Evolutionary conservation across 1,140 invertebrate species (phyloP), one percentile per base, ranked within the genome.

Genomic region (Goniozus legneri): DNA sequence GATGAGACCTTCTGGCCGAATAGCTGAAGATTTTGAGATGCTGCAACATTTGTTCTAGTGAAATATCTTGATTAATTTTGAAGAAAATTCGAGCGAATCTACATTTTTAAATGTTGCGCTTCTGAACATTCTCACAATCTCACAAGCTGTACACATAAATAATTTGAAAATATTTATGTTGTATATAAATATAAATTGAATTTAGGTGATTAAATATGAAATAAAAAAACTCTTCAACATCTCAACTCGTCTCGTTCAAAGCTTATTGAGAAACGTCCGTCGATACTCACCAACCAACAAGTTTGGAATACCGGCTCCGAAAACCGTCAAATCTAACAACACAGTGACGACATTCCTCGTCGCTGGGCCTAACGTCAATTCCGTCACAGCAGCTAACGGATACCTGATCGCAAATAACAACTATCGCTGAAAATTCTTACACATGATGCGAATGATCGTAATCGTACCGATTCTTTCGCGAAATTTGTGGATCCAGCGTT

Each of bases 311-410:
- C 84, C 83, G 15, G 82, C 83, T 8, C 84, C 81, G 60, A 89
- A 89, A 27, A 89, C 79, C 1, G 86, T 85, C 0, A 88, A 60
- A 54, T 89, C 82, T 6, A 89, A 69, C 3, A 91, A 73, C 41
- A 87, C 71, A 1, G 81, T 86, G 0, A 89, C 83, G 12, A 83
- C 58, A 14, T 73, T 76, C 30, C 81, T 76, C 8, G 79, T 72
- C 41, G 65, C 69, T 12, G 70, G 69, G 0, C 87, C 87, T 44
- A 83, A 83, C 0, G 85, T 82, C 18, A 89, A 58, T 64, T 89
- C 85, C 1, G 84, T 85, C 8, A 89, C 72, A n/a, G 87, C 87
- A 1, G 85, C 83, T 62, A 89, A 85, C 0, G 88, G 87, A 65
- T 84, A 87, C 44, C 87, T 86, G 54, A 46, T 50, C 50, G 20